Evolutionary conservation across 1,140 invertebrate species (phyloP), one percentile per base, ranked within the genome.

Genomic region (Polypedilum pembai): DNA sequence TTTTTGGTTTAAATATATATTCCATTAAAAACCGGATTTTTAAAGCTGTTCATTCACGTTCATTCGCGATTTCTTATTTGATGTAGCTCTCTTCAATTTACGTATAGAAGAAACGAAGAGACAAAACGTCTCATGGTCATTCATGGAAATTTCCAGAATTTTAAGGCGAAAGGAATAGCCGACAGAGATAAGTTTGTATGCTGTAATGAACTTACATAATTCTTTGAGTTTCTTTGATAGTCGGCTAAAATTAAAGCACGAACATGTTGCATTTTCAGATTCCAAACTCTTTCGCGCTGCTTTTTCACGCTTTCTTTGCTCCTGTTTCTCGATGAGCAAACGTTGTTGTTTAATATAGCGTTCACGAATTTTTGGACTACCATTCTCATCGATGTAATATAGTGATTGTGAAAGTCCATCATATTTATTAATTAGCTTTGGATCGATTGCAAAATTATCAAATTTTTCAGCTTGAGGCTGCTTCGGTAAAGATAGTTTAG

Each of bases 361-460:
- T 75, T 82, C 81, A 0, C 80, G 76, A 74, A 82, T 74, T 75
- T 82, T 80, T 4, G 81, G 81, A 74, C 81, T 82, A 4, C 81
- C 81, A 8, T 81, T 81, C 75, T 82, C 81, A 73, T 82, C 81
- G 66, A 82, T 76, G 76, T 82, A 82, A 74, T 81, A 82, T 79
- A 82, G 80, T 21, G 79, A 80, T 33, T 82, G 81, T 73, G 81
- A 78, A 10, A 82, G 79, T 12, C 81, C 81, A 75, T 82, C 81
- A 75, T 79, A 80, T 75, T 79, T 79, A 73, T 82, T 82, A 40
- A 82, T 82, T 33, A 82, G 73, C 75, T 80, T 80, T 18, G 80
- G 74, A 76, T 82, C 79, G 0, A 82, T 81, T 72, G 77, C 74
- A 21, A 79, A 77, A 76, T 82, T 80, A 73, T 82, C 81, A 18